These are phyloP conservation scores for Paraescarpia echinospica DNA, from an alignment of 1,140 invertebrate species.

Conservation along the genomic window DNA sequence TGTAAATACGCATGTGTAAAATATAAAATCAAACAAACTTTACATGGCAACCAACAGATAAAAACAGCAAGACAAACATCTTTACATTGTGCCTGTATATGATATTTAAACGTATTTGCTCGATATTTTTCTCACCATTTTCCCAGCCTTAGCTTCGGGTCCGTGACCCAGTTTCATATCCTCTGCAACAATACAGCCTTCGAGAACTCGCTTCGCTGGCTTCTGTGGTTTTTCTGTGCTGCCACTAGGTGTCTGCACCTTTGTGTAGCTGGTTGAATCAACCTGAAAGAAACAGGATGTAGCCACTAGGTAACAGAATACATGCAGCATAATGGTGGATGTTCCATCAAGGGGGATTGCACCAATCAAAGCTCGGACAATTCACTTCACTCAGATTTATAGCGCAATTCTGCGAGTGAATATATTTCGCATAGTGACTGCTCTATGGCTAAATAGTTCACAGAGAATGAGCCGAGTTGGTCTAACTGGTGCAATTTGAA, in stretches of 20 bases:
- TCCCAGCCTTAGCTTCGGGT: slow-evolving; percentile 73
- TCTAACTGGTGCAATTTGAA: too few relatives aligned
- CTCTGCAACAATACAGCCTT: slow-evolving; percentile 76
- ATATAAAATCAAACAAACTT: too few relatives aligned
- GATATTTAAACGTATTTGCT: neutral
- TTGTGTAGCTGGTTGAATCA: neutral
- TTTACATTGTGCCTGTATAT: neutral
- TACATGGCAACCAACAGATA: too few relatives aligned
- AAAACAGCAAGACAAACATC: neutral
- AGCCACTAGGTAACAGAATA: neutral
- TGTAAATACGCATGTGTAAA: neutral
- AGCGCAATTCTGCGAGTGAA: too few relatives aligned
- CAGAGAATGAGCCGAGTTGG: too few relatives aligned
- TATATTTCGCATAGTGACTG: too few relatives aligned
- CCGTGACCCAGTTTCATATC: slow-evolving; percentile 78
- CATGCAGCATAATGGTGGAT: neutral
- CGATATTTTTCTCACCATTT: slow-evolving; percentile 62
- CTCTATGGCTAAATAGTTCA: too few relatives aligned
- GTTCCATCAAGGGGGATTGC: neutral
- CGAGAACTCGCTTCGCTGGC: slow-evolving; percentile 56
- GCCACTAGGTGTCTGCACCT: neutral
- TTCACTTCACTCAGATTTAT: too few relatives aligned
- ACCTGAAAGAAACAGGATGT: neutral
- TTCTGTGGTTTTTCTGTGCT: slow-evolving; percentile 62
- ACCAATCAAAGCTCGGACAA: neutral